Evolutionary conservation across 2,797 vertebrate species (phyloP).

Genomic region (Acanthurus lineatus): DNA sequence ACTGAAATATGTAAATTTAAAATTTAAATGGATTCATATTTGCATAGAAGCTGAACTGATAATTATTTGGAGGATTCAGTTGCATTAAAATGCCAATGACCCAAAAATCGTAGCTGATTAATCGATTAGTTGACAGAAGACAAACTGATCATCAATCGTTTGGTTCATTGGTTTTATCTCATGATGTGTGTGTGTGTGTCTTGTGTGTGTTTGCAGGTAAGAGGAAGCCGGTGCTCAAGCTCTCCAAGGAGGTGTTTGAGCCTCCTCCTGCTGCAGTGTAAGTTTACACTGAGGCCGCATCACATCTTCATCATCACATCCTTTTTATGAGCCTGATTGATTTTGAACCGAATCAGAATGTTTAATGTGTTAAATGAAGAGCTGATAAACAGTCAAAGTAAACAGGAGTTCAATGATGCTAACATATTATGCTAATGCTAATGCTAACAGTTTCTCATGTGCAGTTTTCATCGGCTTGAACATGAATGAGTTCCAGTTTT

Average conservation of each 20-base stretch:
- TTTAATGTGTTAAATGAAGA: too few species aligned
- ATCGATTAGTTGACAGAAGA: neutral
- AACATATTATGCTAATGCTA: neutral
- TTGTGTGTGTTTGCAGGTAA: slow-evolving; percentile 82
- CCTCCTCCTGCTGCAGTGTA: slow-evolving; percentile 90
- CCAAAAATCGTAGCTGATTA: neutral
- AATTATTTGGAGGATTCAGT: too few species aligned
- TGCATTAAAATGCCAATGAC: too few species aligned
- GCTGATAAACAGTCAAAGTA: too few species aligned
- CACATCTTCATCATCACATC: neutral
- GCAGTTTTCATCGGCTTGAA: too few species aligned
- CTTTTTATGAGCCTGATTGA: neutral
- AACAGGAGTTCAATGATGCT: too few species aligned
- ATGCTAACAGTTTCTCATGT: too few species aligned
- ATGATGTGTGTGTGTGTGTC: neutral
- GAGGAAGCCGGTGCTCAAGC: slow-evolving; percentile 92
- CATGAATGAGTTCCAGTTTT: too few species aligned
- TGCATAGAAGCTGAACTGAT: too few species aligned
- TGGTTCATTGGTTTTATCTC: neutral
- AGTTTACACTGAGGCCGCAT: slow-evolving; percentile 33
- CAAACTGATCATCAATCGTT: neutral
- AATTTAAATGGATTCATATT: too few species aligned
- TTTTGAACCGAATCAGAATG: neutral
- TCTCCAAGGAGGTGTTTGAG: slow-evolving; percentile 93
- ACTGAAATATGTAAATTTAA: too few species aligned